These are phyloP conservation scores for Microchirus variegatus DNA, from an alignment of 2,797 vertebrate species.

Conservation along the genomic window DNA sequence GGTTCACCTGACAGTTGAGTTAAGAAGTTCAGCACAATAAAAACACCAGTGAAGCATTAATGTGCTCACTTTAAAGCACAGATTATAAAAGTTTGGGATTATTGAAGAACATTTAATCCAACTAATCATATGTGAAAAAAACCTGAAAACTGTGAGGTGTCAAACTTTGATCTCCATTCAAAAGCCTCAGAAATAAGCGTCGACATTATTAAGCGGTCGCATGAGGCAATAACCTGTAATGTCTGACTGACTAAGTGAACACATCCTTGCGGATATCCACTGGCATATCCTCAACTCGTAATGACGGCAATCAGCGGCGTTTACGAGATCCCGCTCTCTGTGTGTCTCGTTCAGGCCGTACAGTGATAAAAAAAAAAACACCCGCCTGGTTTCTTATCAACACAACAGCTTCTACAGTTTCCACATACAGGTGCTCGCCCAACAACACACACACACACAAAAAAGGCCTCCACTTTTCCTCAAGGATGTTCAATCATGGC, in stretches of 20 bases:
- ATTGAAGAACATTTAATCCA: too few species aligned
- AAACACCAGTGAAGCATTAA: slow-evolving; percentile 7
- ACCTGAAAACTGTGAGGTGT: slow-evolving; percentile 15
- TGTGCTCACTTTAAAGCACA: too few species aligned
- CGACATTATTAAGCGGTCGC: slow-evolving; percentile 49
- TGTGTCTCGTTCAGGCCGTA: slow-evolving; percentile 36
- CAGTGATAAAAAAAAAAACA: slow-evolving; percentile 67
- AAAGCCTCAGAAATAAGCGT: slow-evolving; percentile 29
- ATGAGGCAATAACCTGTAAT: slow-evolving; percentile 57
- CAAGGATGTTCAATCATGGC: slow-evolving; percentile 33
- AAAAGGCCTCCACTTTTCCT: slow-evolving; percentile 30
- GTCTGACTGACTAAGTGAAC: slow-evolving; percentile 49
- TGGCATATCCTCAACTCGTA: slow-evolving; percentile 58
- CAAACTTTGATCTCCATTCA: slow-evolving; percentile 11
- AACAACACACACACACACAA: too few species aligned
- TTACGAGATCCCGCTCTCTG: slow-evolving; percentile 61
- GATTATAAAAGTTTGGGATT: too few species aligned
- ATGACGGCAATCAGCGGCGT: slow-evolving; percentile 59
- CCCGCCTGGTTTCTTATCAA: slow-evolving; percentile 52
- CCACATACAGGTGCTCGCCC: slow-evolving; percentile 27
- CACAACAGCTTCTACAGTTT: slow-evolving; percentile 38
- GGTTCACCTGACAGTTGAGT: background rate
- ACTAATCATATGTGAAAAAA: too few species aligned
- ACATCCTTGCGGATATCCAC: slow-evolving; percentile 67
- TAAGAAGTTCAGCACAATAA: slow-evolving; percentile 25